Conservation (phyloP, 2,113 vertebrate species). For the Psettodes erumei region DNA sequence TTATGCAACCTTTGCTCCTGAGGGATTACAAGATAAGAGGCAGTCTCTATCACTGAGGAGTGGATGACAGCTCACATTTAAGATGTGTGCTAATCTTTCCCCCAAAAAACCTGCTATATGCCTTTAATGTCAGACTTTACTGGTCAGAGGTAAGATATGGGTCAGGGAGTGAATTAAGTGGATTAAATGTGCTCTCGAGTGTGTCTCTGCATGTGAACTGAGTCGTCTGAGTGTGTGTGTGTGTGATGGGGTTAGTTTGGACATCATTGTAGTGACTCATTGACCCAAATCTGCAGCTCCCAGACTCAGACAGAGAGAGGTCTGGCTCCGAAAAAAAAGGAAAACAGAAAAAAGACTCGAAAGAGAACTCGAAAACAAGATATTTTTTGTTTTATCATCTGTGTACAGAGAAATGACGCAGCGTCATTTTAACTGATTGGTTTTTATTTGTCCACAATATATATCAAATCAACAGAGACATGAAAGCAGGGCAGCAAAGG, state of each 20-base stretch:
- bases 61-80: not conserved
- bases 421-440: not conserved
- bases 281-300: slow-evolving; percentile 52
- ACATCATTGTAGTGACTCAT: slow-evolving; percentile 48
- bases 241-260: slow-evolving; percentile 13
- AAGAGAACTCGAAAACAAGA: slow-evolving; percentile 6
- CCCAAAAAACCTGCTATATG: not conserved
- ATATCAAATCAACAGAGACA: not conserved
- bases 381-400: not conserved
- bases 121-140: not conserved
- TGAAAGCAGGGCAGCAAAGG: not conserved
- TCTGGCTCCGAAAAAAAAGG: not conserved
- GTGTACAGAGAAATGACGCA: not conserved
- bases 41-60: not conserved
- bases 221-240: not conserved
- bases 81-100: not conserved
- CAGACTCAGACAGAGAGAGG: slow-evolving; percentile 11
- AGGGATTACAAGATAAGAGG: not conserved
- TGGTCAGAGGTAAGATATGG: not conserved
- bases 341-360: not conserved
- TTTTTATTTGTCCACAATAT: slow-evolving; percentile 8
- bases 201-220: not conserved
- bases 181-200: slow-evolving; percentile 11
- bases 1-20: not conserved
- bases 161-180: slow-evolving; percentile 10